These are phyloP conservation scores for Paraescarpia echinospica DNA, from an alignment of 1,140 invertebrate species.

Conservation along the genomic window DNA sequence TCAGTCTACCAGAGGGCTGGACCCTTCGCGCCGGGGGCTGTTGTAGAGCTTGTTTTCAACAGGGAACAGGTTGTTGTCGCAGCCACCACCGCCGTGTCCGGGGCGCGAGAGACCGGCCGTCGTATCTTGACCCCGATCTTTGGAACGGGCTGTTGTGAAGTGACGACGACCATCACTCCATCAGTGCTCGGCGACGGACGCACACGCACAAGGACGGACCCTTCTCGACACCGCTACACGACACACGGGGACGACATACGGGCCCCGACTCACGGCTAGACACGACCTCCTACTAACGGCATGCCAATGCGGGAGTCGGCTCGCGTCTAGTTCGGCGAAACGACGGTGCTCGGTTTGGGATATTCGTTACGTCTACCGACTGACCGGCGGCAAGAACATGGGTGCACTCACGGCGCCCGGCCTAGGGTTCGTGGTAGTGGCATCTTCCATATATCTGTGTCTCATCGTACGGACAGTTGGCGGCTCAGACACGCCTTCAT, in stretches of 20 bases:
- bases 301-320: neutral
- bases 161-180: neutral
- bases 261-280: neutral
- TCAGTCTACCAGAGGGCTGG: neutral
- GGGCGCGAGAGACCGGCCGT: neutral
- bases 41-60: neutral
- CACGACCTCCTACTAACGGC: neutral
- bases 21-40: neutral
- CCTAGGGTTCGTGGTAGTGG: neutral
- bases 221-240: neutral
- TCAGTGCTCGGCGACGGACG: neutral
- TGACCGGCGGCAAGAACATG: neutral
- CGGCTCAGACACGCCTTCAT: neutral
- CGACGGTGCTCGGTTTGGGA: neutral
- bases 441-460: neutral
- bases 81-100: neutral
- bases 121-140: neutral
- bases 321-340: neutral
- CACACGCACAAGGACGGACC: neutral
- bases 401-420: neutral
- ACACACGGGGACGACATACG: too few relatives aligned
- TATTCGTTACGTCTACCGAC: neutral
- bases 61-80: neutral
- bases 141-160: neutral
- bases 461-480: neutral